These are phyloP conservation scores for Hydropsyche betteni DNA, from an alignment of 2,888 invertebrate species.

Conservation along the genomic window DNA sequence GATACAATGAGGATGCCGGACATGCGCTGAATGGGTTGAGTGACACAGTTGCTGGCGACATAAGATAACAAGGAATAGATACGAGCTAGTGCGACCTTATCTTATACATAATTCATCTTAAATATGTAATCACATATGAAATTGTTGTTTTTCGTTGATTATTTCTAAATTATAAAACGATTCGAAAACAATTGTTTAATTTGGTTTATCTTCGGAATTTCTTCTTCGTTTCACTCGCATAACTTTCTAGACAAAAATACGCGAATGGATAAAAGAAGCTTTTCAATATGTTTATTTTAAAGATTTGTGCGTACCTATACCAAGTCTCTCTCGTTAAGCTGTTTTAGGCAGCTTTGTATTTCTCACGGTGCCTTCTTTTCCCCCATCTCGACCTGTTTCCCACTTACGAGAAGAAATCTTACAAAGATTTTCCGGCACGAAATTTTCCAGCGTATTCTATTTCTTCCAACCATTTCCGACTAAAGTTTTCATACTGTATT, in stretches of 20 bases:
- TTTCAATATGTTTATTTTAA: slow-evolving; percentile 44
- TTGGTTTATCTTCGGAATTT: no score
- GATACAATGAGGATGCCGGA: no score
- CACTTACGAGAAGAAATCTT: slow-evolving; percentile 7
- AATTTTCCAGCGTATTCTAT: not conserved
- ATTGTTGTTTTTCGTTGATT: no score
- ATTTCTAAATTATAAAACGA: no score
- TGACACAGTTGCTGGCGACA: no score
- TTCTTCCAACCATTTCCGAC: not conserved
- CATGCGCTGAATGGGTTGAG: no score
- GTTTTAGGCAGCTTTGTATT: slow-evolving; percentile 41
- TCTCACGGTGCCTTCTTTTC: slow-evolving; percentile 39
- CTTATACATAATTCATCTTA: no score
- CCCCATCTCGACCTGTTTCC: slow-evolving; percentile 10
- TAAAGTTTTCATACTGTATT: slow-evolving; percentile 1
- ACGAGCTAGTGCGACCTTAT: no score
- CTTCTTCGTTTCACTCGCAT: slow-evolving; percentile 19
- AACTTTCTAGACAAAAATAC: slow-evolving; percentile 36
- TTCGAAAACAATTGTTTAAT: no score
- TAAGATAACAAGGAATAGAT: no score
- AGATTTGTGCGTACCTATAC: slow-evolving; percentile 40
- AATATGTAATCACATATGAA: no score
- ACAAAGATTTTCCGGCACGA: slow-evolving; percentile 21
- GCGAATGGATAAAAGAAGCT: slow-evolving; percentile 41
- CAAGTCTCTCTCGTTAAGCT: slow-evolving; percentile 20